Base-by-base conservation (phyloP, 1,140 invertebrate genomes). In the Drosophila nasuta region DNA sequence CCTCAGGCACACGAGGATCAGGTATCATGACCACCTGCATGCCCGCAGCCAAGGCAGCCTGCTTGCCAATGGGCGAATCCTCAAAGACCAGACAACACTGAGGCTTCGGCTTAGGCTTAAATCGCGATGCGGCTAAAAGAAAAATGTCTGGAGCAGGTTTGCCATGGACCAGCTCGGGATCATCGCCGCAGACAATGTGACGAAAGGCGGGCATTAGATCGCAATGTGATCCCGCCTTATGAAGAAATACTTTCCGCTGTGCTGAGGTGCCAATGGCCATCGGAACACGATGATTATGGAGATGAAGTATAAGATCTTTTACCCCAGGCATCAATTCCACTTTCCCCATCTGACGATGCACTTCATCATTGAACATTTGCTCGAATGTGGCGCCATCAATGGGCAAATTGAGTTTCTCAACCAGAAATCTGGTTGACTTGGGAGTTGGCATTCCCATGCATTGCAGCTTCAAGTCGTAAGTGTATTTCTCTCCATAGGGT, bases 121-220 rank as follows among this genome's bases (percentile, higher is more conserved):
- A 99, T 71, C 97, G 93, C 1, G 94, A 94, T 5, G 97, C 97
- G 57, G 97, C 96, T 1, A 98, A 94, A 3, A 97, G 91, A 92
- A 98, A 99, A 87, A 98, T 97, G 92, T 99, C 98, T 0, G 98
- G 98, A 70, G 95, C 94, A 6, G 98, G 98, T 94, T 99, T 99
- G 0, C 76, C 68, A 75, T 94, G 93, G 75, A 95, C 95, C 0
- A 99, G 96, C 74, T 98, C 96, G 3, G 96, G 94, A 93, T 99
- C 98, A 58, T 96, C 96, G 0, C 96, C 97, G 77, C 96, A 94
- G 0, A 98, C 97, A 81, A 95, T 94, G 86, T 98, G 98, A 78
- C 95, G 93, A 88, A 98, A 98, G 33, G 95, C 88, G 28, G 93
- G 91, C 81, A 98, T 95, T 2, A 98, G 81, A 5, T 96, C 94